Percentiles rank a stretch among this genome's conserved stretches.
Conservation (phyloP, 1,140 invertebrate species). For the Euura lappo region DNA sequence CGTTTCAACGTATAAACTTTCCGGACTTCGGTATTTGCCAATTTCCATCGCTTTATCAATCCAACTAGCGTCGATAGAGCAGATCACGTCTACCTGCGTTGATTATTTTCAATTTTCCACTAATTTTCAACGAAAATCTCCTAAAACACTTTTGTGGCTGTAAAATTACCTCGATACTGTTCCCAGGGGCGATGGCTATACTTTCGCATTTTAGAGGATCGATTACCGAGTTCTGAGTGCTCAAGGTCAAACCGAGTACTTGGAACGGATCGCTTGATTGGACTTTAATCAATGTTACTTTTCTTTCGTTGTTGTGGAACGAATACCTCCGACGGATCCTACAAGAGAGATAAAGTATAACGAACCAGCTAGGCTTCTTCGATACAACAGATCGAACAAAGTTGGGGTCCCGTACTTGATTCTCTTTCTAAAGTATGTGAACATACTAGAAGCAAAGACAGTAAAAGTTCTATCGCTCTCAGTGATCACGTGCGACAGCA, state of each 20-base stretch:
- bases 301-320: constrained; percentile 22
- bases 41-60: background rate
- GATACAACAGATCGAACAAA: background rate
- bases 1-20: background rate
- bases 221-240: too few relatives aligned
- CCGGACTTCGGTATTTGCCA: background rate
- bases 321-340: constrained; percentile 26
- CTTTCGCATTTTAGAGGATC: background rate
- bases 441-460: constrained; percentile 10
- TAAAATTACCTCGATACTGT: constrained; percentile 24
- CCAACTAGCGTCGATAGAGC: background rate
- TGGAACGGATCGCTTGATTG: constrained; percentile 28
- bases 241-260: background rate
- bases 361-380: constrained; percentile 4
- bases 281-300: constrained; percentile 16
- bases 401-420: constrained; percentile 15
- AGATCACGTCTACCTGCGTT: background rate
- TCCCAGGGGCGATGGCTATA: constrained; percentile 17
- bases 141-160: constrained; percentile 2
- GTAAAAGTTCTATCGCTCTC: constrained; percentile 25
- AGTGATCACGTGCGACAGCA: constrained; percentile 14
- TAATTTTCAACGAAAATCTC: background rate
- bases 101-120: background rate
- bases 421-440: background rate
- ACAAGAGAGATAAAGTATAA: constrained; percentile 8